Conservation (phyloP, 2,113 vertebrate genomes). For the Suncus etruscus region DNA sequence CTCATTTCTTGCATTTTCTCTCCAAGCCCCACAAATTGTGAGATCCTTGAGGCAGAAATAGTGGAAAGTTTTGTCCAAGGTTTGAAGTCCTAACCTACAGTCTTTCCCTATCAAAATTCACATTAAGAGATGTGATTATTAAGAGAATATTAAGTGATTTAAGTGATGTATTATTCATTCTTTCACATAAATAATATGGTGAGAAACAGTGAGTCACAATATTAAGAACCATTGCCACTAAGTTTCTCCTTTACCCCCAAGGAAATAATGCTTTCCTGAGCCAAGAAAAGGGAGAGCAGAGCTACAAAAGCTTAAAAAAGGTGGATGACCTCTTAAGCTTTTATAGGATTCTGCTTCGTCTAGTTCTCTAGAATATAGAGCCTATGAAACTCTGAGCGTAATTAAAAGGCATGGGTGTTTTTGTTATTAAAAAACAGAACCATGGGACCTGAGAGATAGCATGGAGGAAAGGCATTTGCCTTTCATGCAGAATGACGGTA, state of each 20-base stretch:
- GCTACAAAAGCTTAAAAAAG: slow-evolving; percentile 14
- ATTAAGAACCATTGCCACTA: neutral
- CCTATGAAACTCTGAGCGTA: neutral
- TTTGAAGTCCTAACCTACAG: slow-evolving; percentile 25
- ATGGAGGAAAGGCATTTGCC: too few species aligned
- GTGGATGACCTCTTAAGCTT: neutral
- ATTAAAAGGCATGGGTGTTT: slow-evolving; percentile 3
- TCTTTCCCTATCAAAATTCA: slow-evolving; percentile 16
- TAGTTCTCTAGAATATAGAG: neutral
- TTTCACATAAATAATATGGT: slow-evolving; percentile 10
- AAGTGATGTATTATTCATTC: neutral
- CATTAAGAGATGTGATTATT: too few species aligned
- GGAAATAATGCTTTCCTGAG: slow-evolving; percentile 7
- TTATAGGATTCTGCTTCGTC: neutral
- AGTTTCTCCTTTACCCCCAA: slow-evolving; percentile 18
- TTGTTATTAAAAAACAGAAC: slow-evolving; percentile 38
- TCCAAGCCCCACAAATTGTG: neutral
- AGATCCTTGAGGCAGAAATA: neutral
- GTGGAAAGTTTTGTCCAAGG: neutral
- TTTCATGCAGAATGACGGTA: too few species aligned
- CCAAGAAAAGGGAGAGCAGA: neutral
- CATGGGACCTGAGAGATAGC: too few species aligned
- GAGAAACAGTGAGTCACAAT: slow-evolving; percentile 26
- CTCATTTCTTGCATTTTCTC: slow-evolving; percentile 2
- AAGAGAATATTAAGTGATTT: too few species aligned